These are phyloP conservation scores for Balaeniceps rex DNA, from an alignment of 2,113 vertebrate species.

Conservation along the genomic window DNA sequence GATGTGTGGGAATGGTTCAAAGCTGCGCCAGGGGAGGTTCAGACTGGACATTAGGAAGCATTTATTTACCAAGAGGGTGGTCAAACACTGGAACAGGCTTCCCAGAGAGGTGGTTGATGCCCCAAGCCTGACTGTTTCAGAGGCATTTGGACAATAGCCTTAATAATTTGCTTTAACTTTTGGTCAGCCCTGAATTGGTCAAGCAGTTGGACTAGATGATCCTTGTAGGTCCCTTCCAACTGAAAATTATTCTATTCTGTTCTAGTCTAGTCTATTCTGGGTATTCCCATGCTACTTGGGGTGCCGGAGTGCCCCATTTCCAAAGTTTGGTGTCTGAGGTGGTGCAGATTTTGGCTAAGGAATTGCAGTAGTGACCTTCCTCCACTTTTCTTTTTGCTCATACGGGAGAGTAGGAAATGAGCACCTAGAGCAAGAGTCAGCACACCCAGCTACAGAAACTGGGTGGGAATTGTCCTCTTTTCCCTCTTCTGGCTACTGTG, in stretches of 20 bases:
- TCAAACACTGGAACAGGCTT: not conserved
- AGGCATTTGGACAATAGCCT: not conserved
- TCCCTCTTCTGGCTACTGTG: not conserved
- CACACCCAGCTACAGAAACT: not conserved
- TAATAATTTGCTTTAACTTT: not conserved
- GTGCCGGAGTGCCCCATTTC: not conserved
- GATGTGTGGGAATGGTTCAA: accelerated
- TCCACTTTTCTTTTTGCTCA: not conserved
- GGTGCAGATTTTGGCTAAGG: not conserved
- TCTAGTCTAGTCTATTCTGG: not conserved
- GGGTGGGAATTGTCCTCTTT: not conserved
- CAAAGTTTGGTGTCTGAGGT: not conserved
- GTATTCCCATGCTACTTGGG: not conserved
- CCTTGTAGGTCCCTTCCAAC: not conserved
- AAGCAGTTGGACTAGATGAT: not conserved
- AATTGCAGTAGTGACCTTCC: not conserved
- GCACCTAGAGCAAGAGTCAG: not conserved
- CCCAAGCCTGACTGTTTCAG: not conserved
- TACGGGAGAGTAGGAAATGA: not conserved
- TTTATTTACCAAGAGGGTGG: not conserved
- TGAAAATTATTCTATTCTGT: not conserved
- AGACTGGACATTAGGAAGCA: not conserved
- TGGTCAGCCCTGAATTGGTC: not conserved
- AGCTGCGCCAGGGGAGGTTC: not conserved
- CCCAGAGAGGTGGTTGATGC: too few species aligned